Percentiles rank a stretch among this genome's conserved stretches.
Conservation (phyloP, 1,140 invertebrate species). For the Drosophila mayri region DNA sequence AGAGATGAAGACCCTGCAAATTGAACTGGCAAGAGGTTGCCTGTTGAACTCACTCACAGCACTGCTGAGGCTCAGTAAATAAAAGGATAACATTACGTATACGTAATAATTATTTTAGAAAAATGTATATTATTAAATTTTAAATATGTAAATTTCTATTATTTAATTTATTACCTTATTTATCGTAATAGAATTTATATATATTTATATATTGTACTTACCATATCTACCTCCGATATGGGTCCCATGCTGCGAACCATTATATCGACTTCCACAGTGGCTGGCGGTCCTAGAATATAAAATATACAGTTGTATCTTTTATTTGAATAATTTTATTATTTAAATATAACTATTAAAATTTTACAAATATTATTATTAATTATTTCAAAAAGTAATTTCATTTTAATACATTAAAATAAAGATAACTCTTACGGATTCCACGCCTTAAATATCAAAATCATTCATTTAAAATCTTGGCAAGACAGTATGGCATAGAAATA, state of each 20-base stretch:
- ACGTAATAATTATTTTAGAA: background rate
- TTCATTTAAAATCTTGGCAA: too few relatives aligned
- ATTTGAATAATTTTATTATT: background rate
- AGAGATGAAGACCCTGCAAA: constrained; percentile 7
- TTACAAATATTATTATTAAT: background rate
- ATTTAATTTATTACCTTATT: background rate
- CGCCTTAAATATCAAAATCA: too few relatives aligned
- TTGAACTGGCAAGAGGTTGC: constrained; percentile 8
- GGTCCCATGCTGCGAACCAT: constrained; percentile 95
- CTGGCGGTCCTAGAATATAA: constrained; percentile 88
- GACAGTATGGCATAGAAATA: too few relatives aligned
- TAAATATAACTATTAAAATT: background rate
- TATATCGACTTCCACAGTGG: constrained; percentile 93
- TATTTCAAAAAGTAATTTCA: background rate
- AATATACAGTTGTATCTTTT: background rate
- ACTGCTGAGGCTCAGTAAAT: background rate
- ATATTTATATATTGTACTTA: constrained; percentile 83
- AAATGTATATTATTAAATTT: fast-evolving
- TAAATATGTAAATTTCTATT: background rate
- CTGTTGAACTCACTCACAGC: background rate
- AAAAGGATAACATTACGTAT: background rate
- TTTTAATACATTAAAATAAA: too few relatives aligned
- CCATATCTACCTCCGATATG: constrained; percentile 95
- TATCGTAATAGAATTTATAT: background rate
- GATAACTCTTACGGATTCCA: too few relatives aligned